phyloP scores from a whole-genome alignment of 2,888 invertebrate species.

The Hirtodrosophila alboralis region DNA sequence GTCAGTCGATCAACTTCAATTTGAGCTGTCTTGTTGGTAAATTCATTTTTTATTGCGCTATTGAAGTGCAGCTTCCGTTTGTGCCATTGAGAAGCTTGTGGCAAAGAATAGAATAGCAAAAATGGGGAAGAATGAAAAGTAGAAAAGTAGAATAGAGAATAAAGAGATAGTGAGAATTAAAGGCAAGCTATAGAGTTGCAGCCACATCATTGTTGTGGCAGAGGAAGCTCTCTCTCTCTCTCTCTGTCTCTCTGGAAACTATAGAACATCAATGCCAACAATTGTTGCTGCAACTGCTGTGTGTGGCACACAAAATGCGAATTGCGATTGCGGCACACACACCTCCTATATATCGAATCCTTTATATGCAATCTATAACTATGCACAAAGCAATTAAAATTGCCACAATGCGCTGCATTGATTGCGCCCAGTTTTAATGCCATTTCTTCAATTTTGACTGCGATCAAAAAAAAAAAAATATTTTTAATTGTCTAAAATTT shows the following conservation, averaged over 20 bases:
- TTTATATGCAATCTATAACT: constrained; percentile 37
- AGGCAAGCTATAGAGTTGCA: neutral
- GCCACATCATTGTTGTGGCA: constrained; percentile 60
- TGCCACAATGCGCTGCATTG: constrained; percentile 58
- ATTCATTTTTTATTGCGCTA: constrained; percentile 47
- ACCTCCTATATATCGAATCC: no score
- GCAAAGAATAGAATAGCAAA: neutral
- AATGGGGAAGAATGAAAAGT: neutral
- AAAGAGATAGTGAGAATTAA: neutral
- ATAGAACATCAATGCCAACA: constrained; percentile 38
- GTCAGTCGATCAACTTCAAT: constrained; percentile 63
- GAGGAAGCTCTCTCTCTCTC: no score
- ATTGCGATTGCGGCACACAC: constrained; percentile 14
- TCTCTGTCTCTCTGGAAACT: no score
- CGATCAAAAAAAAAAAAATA: no score
- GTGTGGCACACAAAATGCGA: constrained; percentile 5
- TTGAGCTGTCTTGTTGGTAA: constrained; percentile 56
- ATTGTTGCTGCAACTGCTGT: constrained; percentile 37
- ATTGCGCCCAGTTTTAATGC: constrained; percentile 49
- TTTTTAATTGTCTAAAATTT: no score
- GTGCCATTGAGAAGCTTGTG: constrained; percentile 34
- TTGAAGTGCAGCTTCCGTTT: constrained; percentile 45
- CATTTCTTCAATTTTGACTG: constrained; percentile 25
- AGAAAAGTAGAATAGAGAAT: neutral
- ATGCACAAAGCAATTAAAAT: constrained; percentile 73